These are phyloP conservation scores for Euglossa dilemma DNA, from an alignment of 1,140 invertebrate genomes.

Conservation along the genomic window DNA sequence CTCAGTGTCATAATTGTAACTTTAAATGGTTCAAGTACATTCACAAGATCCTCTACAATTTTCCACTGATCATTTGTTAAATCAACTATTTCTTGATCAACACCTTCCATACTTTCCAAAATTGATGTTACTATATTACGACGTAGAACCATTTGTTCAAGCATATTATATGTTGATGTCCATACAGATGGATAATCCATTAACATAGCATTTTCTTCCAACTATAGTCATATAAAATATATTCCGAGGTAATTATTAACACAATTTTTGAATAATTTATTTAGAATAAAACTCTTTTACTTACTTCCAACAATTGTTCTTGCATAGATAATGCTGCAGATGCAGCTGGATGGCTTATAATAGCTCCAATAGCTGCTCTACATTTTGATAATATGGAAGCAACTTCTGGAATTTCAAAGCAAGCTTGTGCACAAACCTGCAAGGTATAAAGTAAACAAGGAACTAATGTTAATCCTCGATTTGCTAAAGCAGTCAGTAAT, in stretches of 20 bases:
- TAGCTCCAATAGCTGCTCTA: constrained; percentile 79
- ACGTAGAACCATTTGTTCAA: constrained; percentile 80
- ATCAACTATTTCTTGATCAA: constrained; percentile 73
- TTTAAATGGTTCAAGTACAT: constrained; percentile 83
- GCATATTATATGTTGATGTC: constrained; percentile 83
- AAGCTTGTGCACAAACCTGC: constrained; percentile 81
- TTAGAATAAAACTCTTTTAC: not conserved
- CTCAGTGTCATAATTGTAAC: constrained; percentile 83
- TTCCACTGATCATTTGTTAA: constrained; percentile 81
- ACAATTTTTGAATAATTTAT: not conserved
- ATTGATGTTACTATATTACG: constrained; percentile 76
- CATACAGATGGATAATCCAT: constrained; percentile 81
- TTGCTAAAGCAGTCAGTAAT: constrained; percentile 74
- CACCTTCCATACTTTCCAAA: constrained; percentile 74
- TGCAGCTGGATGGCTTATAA: constrained; percentile 74
- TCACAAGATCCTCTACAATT: constrained; percentile 81
- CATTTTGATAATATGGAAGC: constrained; percentile 78
- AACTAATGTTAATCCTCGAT: constrained; percentile 76
- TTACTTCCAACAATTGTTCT: constrained; percentile 81
- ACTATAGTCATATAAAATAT: constrained; percentile 65
- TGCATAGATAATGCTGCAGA: constrained; percentile 76
- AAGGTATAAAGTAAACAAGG: constrained; percentile 82
- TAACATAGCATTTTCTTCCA: constrained; percentile 78
- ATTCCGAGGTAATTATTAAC: not conserved
- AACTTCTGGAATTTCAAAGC: constrained; percentile 80